A percentile compares a stretch with the other conserved stretches of the same genome.
Conservation (phyloP, 2,888 invertebrate genomes). For the Liopterus haemorrhoidalis region DNA sequence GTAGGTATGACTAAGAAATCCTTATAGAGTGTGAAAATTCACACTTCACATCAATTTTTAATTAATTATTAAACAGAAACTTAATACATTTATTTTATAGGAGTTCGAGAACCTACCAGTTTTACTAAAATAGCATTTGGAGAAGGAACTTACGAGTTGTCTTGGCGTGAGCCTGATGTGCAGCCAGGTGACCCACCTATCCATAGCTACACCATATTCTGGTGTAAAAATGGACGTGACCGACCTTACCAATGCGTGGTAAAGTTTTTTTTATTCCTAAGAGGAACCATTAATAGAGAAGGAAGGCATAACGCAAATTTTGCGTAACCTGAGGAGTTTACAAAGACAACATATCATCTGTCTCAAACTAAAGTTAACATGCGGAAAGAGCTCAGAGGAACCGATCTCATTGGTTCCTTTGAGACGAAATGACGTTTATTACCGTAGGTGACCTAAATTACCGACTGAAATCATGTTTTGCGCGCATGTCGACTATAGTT, state of each 20-base stretch:
- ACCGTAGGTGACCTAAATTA: too few species aligned
- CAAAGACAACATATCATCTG: too few species aligned
- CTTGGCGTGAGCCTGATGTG: conserved; percentile 62
- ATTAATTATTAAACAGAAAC: too few species aligned
- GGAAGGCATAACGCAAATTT: background rate
- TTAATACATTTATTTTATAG: conserved; percentile 35
- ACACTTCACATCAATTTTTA: background rate
- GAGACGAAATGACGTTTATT: too few species aligned
- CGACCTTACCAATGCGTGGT: conserved; percentile 43
- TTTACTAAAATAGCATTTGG: conserved; percentile 70
- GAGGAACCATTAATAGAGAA: background rate
- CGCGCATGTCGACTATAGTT: too few species aligned
- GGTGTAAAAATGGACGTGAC: conserved; percentile 48
- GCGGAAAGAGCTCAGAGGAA: too few species aligned
- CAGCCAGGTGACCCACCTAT: conserved; percentile 43
- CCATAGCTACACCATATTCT: conserved; percentile 73
- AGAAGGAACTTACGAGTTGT: conserved; percentile 65
- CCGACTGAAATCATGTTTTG: too few species aligned
- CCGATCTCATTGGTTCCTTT: too few species aligned
- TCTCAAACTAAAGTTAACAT: too few species aligned
- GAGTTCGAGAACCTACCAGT: conserved; percentile 50
- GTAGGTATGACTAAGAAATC: background rate
- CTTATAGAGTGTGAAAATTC: background rate
- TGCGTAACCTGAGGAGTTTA: conserved; percentile 6
- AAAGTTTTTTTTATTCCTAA: conserved; percentile 28